phyloP scores from a whole-genome alignment of 2,888 invertebrate genomes.

The Catocala fraxini region DNA sequence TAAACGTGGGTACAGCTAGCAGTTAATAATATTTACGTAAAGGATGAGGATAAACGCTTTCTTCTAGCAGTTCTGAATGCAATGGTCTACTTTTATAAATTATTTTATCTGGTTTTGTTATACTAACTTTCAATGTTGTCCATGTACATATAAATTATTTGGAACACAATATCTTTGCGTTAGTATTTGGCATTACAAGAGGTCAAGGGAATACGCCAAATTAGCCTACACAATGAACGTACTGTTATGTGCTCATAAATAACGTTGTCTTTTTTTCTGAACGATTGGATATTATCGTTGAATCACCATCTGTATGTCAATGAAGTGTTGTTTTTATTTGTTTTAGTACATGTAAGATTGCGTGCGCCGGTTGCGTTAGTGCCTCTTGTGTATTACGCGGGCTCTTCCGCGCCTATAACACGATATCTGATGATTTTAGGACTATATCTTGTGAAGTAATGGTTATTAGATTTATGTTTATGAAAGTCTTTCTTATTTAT shows the following conservation, averaged over 20 bases:
- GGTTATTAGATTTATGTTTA: slow-evolving; percentile 29
- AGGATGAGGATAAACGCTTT: too few species aligned
- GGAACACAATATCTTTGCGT: not conserved
- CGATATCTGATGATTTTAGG: slow-evolving; percentile 38
- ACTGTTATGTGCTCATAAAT: slow-evolving; percentile 3
- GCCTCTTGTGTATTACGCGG: slow-evolving; percentile 32
- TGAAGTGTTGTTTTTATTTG: slow-evolving; percentile 44
- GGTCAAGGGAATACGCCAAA: too few species aligned
- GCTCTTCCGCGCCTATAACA: slow-evolving; percentile 45
- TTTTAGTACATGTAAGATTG: slow-evolving; percentile 31
- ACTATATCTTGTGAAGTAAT: slow-evolving; percentile 32
- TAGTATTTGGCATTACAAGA: not conserved
- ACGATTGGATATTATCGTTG: too few species aligned
- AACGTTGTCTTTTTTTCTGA: slow-evolving; percentile 15
- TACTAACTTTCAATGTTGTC: too few species aligned
- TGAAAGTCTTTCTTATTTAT: slow-evolving; percentile 10
- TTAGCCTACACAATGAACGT: not conserved
- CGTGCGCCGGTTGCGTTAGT: slow-evolving; percentile 49
- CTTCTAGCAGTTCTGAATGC: too few species aligned
- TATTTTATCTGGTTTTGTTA: too few species aligned
- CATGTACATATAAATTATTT: not conserved
- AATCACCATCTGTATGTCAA: slow-evolving; percentile 39
- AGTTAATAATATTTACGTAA: too few species aligned
- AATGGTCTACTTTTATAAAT: too few species aligned
- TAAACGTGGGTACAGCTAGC: too few species aligned